Evolutionary conservation across 2,888 invertebrate genomes (phyloP).

Genomic region (Gryllus longicercus): DNA sequence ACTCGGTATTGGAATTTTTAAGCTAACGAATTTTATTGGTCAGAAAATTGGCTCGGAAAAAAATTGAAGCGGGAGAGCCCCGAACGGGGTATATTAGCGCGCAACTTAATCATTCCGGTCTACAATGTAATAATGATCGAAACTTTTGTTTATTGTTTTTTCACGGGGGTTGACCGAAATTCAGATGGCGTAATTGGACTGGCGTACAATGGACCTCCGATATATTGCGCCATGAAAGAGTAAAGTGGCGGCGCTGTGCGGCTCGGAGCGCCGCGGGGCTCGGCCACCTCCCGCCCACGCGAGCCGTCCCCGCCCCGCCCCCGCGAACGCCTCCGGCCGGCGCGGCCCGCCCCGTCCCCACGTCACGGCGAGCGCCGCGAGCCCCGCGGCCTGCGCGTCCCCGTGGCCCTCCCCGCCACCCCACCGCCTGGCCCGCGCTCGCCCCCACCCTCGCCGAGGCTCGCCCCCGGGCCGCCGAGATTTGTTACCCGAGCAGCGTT

Average conservation of each 20-base stretch:
- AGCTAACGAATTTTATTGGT: constrained; percentile 10
- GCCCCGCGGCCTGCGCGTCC: no score
- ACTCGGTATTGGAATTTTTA: not conserved
- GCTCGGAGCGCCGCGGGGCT: not conserved
- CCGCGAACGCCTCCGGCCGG: not conserved
- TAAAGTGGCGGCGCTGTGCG: not conserved
- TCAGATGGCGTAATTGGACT: constrained; percentile 2
- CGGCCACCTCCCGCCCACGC: not conserved
- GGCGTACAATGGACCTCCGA: not conserved
- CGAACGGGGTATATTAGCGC: not conserved
- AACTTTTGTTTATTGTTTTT: constrained; percentile 8
- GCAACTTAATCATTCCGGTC: constrained; percentile 11
- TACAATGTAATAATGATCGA: constrained; percentile 10
- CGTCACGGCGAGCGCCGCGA: not conserved
- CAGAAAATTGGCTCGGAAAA: constrained; percentile 2
- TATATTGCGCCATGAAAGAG: constrained; percentile 1
- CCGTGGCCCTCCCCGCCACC: no score
- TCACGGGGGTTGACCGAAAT: not conserved
- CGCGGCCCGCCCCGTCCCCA: not conserved
- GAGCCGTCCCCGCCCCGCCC: not conserved
- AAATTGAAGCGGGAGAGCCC: not conserved
- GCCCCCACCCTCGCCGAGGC: no score
- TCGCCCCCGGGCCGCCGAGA: no score
- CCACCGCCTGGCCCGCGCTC: no score
- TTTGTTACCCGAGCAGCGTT: no score